Percentiles rank a stretch among this genome's conserved stretches.
These are phyloP conservation scores for Drosophila ironensis DNA, from an alignment of 1,140 invertebrate species.

Conservation along the genomic window DNA sequence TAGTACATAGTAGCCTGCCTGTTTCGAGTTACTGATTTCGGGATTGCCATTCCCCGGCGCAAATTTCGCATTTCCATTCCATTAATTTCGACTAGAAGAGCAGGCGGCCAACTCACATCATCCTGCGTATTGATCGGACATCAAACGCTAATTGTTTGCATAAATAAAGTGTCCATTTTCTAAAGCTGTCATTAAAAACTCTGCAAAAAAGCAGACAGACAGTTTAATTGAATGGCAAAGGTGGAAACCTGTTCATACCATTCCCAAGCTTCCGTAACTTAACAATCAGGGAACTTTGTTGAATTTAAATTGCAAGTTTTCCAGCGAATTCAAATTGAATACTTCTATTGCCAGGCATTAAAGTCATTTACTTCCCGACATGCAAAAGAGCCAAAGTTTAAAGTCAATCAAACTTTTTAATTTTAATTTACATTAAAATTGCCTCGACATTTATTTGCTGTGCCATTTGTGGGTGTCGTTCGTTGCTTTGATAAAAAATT, in stretches of 20 bases:
- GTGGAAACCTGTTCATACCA: too few species aligned
- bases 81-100: too few species aligned
- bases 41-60: neutral
- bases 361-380: slow-evolving; percentile 10
- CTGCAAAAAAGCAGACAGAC: slow-evolving; percentile 1
- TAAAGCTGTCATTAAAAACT: slow-evolving; percentile 27
- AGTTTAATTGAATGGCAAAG: slow-evolving; percentile 12
- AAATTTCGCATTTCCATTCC: slow-evolving; percentile 44
- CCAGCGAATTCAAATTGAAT: too few species aligned
- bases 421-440: slow-evolving; percentile 74
- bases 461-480: slow-evolving; percentile 33
- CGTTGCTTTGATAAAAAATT: slow-evolving; percentile 26
- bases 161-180: slow-evolving; percentile 17
- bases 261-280: too few species aligned
- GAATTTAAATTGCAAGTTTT: too few species aligned
- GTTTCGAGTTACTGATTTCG: slow-evolving; percentile 10
- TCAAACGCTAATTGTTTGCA: slow-evolving; percentile 43
- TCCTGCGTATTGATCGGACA: too few species aligned
- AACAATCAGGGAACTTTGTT: too few species aligned
- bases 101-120: slow-evolving; percentile 15
- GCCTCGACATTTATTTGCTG: slow-evolving; percentile 25
- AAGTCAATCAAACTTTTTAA: slow-evolving; percentile 68
- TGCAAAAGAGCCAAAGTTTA: slow-evolving; percentile 6
- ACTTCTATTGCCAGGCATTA: too few species aligned
- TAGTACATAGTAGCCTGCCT: neutral